phyloP scores from a whole-genome alignment of 2,113 vertebrate species.

The Apteryx owenii region DNA sequence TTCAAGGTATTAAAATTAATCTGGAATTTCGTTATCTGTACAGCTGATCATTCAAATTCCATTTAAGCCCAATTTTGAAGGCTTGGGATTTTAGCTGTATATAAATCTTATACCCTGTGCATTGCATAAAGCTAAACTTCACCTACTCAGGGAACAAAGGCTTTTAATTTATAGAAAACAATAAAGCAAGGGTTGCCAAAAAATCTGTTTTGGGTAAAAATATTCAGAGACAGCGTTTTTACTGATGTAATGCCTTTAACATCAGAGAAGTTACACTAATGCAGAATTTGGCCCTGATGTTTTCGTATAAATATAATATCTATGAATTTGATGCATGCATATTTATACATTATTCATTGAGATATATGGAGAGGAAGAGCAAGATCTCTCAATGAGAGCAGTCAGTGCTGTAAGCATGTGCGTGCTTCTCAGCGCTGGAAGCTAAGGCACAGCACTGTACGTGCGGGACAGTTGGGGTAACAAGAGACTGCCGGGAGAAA shows the following conservation, averaged over 20 bases:
- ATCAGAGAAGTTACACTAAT: constrained; percentile 13
- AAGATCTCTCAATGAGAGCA: not conserved
- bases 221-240: not conserved
- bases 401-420: not conserved
- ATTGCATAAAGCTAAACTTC: not conserved
- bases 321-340: not conserved
- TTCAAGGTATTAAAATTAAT: not conserved
- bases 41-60: not conserved
- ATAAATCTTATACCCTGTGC: not conserved
- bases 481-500: not conserved
- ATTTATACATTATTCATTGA: constrained; percentile 43
- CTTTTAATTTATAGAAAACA: not conserved
- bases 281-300: constrained; percentile 18
- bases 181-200: not conserved
- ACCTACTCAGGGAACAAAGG: not conserved
- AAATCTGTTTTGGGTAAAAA: constrained; percentile 11
- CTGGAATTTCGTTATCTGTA: not conserved
- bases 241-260: not conserved
- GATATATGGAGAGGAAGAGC: not conserved
- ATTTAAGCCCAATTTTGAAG: not conserved
- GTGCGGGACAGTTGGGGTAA: not conserved
- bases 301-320: constrained; percentile 35
- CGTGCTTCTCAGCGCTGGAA: not conserved
- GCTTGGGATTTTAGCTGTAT: not conserved
- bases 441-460: too few relatives aligned